Evolutionary conservation across 1,140 invertebrate genomes (phyloP), one percentile per base, ranked within the genome.

Genomic region (Euborellia annulipes): DNA sequence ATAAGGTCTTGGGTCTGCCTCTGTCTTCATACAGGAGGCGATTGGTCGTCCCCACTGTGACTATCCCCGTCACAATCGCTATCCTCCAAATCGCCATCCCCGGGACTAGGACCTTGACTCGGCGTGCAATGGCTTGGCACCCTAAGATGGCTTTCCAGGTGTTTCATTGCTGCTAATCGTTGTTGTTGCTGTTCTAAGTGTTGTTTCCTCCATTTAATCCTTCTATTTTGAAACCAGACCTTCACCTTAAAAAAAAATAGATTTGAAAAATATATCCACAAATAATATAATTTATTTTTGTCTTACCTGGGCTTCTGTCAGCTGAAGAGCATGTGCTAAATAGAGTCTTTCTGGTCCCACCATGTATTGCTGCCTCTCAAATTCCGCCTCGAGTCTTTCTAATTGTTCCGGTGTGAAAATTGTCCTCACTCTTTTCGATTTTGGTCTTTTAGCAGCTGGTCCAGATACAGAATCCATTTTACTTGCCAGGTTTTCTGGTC

Each of bases 181-280:
- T 91, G 87, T 58, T 91, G 88, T 30, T 90, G 88, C 49, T 90
- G 72, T 59, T 93, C 90, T 54, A 91, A 65, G 53, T 92, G 86
- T 54, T 92, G 83, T 56, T 95, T 95, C 17, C 91, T 70, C 89
- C 89, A 94, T 70, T 95, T 95, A 50, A 95, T 96, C 21, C 92
- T 71, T 18, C 92, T 70, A 62, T 96, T 96, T 65, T 94, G 92
- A 61, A 95, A 96, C 91, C 92, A 95, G 1, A 96, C 91, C 64
- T 96, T 96, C 0, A 95, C 88, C 73, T 90, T 59, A 44, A 27
- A 22, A 40, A 45, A 46, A 9, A 13, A 41, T 37, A n/a, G n/a
- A n/a, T n/a, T n/a, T n/a, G n/a, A n/a, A n/a, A n/a, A n/a, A n/a
- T n/a, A n/a, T n/a, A n/a, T n/a, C n/a, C n/a, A n/a, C n/a, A n/a